Evolutionary conservation across 2,888 invertebrate species (phyloP).

Genomic region (Scaptomyza reducta): DNA sequence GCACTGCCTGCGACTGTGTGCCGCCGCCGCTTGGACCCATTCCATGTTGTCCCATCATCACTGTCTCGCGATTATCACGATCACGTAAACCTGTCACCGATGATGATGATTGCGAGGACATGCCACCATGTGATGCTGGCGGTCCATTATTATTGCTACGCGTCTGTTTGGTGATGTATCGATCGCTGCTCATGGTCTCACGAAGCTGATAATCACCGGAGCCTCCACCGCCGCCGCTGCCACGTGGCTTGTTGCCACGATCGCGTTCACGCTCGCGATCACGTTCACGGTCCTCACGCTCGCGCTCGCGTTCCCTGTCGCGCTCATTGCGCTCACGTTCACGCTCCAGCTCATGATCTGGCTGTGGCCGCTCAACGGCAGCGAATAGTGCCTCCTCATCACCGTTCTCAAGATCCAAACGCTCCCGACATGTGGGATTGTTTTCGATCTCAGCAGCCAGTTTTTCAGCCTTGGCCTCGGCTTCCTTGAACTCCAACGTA

Average conservation of each 20-base stretch:
- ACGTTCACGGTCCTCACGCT: constrained; percentile 69
- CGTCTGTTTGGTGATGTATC: constrained; percentile 81
- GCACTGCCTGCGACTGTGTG: constrained; percentile 56
- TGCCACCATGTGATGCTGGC: constrained; percentile 73
- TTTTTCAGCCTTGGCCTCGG: constrained; percentile 90
- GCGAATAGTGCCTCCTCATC: constrained; percentile 95
- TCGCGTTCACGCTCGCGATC: constrained; percentile 69
- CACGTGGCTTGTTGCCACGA: constrained; percentile 67
- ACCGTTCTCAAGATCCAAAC: constrained; percentile 95
- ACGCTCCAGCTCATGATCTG: constrained; percentile 79
- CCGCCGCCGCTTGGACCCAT: constrained; percentile 52
- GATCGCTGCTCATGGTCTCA: constrained; percentile 79
- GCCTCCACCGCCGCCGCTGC: constrained; percentile 33
- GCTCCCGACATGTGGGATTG: constrained; percentile 91
- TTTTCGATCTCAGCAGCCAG: constrained; percentile 97
- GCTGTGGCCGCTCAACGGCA: constrained; percentile 90
- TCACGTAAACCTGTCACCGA: constrained; percentile 37
- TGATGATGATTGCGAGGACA: constrained; percentile 68
- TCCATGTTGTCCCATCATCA: constrained; percentile 62
- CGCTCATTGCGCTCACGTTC: constrained; percentile 60
- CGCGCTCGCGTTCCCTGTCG: constrained; percentile 67
- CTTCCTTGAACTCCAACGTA: constrained; percentile 91
- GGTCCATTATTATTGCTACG: constrained; percentile 80
- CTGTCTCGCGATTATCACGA: constrained; percentile 61
- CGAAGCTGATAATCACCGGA: constrained; percentile 67